Conservation (phyloP, 2,113 vertebrate genomes). For the Melanostigma gelatinosum region DNA sequence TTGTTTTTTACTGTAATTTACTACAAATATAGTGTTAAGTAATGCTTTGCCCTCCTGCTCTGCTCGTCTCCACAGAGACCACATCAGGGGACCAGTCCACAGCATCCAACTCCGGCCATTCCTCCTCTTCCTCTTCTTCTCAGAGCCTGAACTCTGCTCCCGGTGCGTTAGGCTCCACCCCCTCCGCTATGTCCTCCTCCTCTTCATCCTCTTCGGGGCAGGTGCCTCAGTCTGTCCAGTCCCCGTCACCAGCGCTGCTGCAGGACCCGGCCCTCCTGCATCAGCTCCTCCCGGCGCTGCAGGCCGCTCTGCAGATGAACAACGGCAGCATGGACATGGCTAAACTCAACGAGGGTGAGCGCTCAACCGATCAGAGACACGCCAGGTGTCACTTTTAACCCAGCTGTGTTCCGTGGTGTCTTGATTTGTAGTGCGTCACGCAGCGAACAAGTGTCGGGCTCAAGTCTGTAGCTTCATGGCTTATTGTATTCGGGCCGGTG, state of each 20-base stretch:
- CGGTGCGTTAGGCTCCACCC: constrained; percentile 56
- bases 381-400: background rate
- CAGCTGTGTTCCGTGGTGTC: background rate
- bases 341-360: constrained; percentile 97
- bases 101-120: constrained; percentile 81
- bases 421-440: background rate
- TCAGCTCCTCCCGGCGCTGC: constrained; percentile 95
- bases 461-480: too few species aligned
- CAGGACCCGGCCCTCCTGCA: constrained; percentile 98
- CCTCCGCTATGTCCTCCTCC: constrained; percentile 73
- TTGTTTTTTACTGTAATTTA: background rate
- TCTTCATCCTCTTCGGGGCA: constrained; percentile 87
- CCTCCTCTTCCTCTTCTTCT: constrained; percentile 82
- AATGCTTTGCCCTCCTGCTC: background rate
- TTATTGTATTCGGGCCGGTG: background rate
- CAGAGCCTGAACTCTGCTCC: constrained; percentile 84
- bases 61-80: constrained; percentile 83
- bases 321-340: constrained; percentile 97
- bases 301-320: constrained; percentile 97
- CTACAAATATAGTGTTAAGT: background rate
- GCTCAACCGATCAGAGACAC: background rate
- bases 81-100: constrained; percentile 89
- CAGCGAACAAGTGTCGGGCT: background rate
- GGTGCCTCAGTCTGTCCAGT: constrained; percentile 88
- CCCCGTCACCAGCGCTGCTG: constrained; percentile 90